phyloP scores from a whole-genome alignment of 1,140 invertebrate genomes.

The Andricus grossulariae region DNA sequence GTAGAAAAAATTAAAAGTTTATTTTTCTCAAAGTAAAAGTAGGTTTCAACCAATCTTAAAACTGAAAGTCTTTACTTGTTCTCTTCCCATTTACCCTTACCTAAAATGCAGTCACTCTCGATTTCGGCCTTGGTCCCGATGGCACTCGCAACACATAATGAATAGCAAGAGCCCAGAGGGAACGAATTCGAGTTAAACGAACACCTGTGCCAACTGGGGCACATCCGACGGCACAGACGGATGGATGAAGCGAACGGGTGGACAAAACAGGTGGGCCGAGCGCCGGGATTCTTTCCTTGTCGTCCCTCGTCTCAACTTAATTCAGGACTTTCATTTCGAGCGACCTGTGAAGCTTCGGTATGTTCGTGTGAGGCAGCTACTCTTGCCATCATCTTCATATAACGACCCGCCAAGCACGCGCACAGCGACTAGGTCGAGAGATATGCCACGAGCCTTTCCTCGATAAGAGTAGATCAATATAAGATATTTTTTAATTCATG shows the following conservation, averaged over 20 bases:
- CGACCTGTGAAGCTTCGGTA: conserved; percentile 8
- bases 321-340: conserved; percentile 2
- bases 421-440: not conserved
- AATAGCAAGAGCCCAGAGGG: conserved; percentile 49
- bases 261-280: conserved; percentile 53
- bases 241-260: conserved; percentile 48
- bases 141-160: conserved; percentile 56
- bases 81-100: not conserved
- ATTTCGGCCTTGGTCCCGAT: conserved; percentile 45
- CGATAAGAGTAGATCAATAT: not conserved
- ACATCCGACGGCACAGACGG: conserved; percentile 43
- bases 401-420: not conserved
- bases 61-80: too few species aligned
- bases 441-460: not conserved
- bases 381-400: too few species aligned
- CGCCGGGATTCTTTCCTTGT: conserved; percentile 50
- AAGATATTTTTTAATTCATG: too few species aligned
- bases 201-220: conserved; percentile 59
- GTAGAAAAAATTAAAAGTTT: too few species aligned
- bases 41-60: too few species aligned
- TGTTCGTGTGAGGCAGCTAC: not conserved
- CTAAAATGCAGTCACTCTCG: conserved; percentile 50
- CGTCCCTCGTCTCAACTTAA: conserved; percentile 39
- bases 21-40: too few species aligned
- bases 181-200: conserved; percentile 52